These are phyloP conservation scores for Drosophila littoralis DNA, from an alignment of 1,140 invertebrate species.

Conservation along the genomic window DNA sequence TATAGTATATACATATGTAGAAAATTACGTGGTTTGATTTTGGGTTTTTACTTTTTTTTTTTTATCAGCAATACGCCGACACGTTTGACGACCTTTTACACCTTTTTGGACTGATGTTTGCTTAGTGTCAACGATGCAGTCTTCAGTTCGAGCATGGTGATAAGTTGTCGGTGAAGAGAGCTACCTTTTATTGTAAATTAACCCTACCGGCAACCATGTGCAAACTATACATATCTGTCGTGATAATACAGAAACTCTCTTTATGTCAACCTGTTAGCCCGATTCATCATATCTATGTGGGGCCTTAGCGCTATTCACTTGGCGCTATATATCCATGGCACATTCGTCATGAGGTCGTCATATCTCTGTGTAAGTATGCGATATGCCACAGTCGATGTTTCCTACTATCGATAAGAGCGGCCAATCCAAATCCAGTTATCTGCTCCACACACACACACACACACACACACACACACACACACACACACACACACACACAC, in stretches of 20 bases:
- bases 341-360: conserved; percentile 64
- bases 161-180: not conserved
- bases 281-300: conserved; percentile 46
- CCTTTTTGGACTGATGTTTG: conserved; percentile 63
- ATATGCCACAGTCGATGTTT: conserved; percentile 34
- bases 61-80: conserved; percentile 49
- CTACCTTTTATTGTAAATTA: not conserved
- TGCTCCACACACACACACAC: conserved; percentile 51
- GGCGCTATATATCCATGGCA: conserved; percentile 45
- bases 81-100: conserved; percentile 69
- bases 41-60: conserved; percentile 32
- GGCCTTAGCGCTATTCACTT: conserved; percentile 30
- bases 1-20: conserved; percentile 16
- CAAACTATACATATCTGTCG: not conserved
- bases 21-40: conserved; percentile 30
- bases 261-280: conserved; percentile 51
- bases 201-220: not conserved
- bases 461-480: conserved; percentile 30
- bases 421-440: conserved; percentile 79
- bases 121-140: conserved; percentile 20
- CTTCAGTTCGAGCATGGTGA: not conserved
- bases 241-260: not conserved
- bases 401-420: conserved; percentile 67
- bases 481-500: conserved; percentile 38
- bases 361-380: conserved; percentile 40